Evolutionary conservation across 2,113 vertebrate genomes (phyloP).

Genomic region (Apodemus sylvaticus): DNA sequence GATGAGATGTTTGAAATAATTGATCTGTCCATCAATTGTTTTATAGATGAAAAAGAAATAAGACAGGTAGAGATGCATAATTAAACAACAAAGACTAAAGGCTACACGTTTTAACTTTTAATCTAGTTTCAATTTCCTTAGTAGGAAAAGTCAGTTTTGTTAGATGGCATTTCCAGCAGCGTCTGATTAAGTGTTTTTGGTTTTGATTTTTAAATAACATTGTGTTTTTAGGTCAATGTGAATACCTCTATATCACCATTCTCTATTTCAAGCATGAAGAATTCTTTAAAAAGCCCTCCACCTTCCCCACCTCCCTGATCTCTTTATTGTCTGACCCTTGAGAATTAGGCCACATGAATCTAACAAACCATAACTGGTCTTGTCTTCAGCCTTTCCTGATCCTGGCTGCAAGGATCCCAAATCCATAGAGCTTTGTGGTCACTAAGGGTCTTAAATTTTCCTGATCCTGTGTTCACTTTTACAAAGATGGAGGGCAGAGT

Average conservation of each 20-base stretch:
- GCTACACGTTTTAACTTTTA: not conserved
- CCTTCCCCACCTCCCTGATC: not conserved
- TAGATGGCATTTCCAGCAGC: not conserved
- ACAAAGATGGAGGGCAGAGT: not conserved
- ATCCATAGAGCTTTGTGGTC: not conserved
- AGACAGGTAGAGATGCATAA: not conserved
- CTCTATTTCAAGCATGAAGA: not conserved
- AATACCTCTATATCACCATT: not conserved
- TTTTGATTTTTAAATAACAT: constrained; percentile 6
- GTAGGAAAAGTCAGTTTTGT: not conserved
- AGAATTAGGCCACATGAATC: not conserved
- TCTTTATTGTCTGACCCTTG: not conserved
- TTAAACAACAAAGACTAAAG: not conserved
- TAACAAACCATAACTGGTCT: not conserved
- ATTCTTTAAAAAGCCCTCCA: not conserved
- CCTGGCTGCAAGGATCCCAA: not conserved
- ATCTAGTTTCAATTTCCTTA: not conserved
- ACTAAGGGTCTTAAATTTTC: constrained; percentile 28
- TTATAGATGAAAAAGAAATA: not conserved
- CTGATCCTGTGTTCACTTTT: constrained; percentile 30
- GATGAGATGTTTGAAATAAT: not conserved
- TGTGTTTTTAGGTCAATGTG: not conserved
- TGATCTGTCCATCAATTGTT: not conserved
- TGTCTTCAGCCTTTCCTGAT: not conserved
- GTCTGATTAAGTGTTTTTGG: not conserved